Base-by-base conservation (phyloP, 1,140 invertebrate genomes). In the Drosophila subobscura region DNA sequence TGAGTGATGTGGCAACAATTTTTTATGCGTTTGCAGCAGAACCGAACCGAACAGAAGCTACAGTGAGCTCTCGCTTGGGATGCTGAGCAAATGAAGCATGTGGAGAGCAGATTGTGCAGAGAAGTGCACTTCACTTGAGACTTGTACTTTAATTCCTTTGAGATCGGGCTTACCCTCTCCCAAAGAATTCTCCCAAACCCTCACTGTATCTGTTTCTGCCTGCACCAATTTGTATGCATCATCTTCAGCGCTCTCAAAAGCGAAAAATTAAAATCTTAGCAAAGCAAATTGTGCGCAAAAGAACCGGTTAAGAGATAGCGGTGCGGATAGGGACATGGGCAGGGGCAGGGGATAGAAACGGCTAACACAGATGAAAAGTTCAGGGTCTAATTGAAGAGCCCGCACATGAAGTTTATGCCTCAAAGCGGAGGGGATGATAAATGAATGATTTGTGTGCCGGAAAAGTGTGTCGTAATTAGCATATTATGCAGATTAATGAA, bases 391-490 rank as follows among this genome's bases (percentile, higher is more conserved):
- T 56, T 80, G 53, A 50, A 60, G 77, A 72, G 63, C 80, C 72
- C 59, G 72, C 61, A 47, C 29, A 45, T 51, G 65, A 25, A 44
- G 40, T 57, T 74, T 49, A 51, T 57, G 46, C 33, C 6, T 44
- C 33, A 33, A 66, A 37, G 5, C 27, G 29, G 59, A 20, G 16
- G 16, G 16, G 44, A 50, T 74, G 58, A 80, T 80, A 77, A 85
- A 81, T 86, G 61, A 80, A 78, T 81, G 81, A 86, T 70, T 75
- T 80, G 71, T 86, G 77, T 66, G 52, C 63, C 41, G 56, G 64
- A 86, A 58, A 86, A 77, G 63, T 65, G 60, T 67, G 60, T 61
- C 53, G 66, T 63, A 81, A 81, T 86, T 86, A 81, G 73, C 81
- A 85, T 85, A 77, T 65, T 86, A 81, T 81, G 77, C 61, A 78